A percentile compares a stretch with the other conserved stretches of the same genome.
Conservation (phyloP, 2,113 vertebrate species). For the Prolemur simus region DNA sequence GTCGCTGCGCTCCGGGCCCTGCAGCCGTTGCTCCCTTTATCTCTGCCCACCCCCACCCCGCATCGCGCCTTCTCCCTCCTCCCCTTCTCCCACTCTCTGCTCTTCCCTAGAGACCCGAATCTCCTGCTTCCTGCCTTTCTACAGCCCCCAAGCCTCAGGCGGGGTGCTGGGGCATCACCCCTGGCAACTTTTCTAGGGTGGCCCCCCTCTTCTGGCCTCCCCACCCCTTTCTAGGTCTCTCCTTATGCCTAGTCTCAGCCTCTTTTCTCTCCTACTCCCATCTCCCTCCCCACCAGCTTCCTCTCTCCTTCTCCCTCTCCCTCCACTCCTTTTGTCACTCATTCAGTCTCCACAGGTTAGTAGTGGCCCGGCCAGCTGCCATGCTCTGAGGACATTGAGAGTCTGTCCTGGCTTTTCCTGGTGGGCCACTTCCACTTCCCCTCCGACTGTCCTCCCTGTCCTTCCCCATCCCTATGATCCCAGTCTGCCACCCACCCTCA, state of each 20-base stretch:
- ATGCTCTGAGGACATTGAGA: not conserved
- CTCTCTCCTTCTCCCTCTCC: too few relatives aligned
- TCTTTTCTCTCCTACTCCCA: not conserved
- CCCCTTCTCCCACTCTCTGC: conserved; percentile 1
- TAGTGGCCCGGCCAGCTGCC: not conserved
- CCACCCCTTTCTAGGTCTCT: not conserved
- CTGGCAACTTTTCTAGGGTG: not conserved
- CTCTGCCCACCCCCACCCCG: not conserved
- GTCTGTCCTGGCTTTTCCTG: not conserved
- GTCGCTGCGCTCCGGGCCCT: conserved; percentile 65
- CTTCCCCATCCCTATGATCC: not conserved
- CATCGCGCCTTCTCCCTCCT: not conserved
- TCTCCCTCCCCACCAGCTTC: not conserved
- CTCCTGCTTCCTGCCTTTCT: not conserved
- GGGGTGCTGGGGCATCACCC: not conserved
- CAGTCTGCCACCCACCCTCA: not conserved
- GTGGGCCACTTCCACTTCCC: too few relatives aligned
- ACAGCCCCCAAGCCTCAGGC: not conserved
- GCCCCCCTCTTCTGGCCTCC: not conserved
- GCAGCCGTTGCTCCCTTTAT: conserved; percentile 39
- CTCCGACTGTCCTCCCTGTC: not conserved
- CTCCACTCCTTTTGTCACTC: not conserved
- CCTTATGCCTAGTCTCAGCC: rapidly evolving
- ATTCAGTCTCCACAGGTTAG: not conserved
- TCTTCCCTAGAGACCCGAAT: conserved; percentile 53